Evolutionary conservation across 2,797 vertebrate species (phyloP).

Genomic region (Podarcis siculus): DNA sequence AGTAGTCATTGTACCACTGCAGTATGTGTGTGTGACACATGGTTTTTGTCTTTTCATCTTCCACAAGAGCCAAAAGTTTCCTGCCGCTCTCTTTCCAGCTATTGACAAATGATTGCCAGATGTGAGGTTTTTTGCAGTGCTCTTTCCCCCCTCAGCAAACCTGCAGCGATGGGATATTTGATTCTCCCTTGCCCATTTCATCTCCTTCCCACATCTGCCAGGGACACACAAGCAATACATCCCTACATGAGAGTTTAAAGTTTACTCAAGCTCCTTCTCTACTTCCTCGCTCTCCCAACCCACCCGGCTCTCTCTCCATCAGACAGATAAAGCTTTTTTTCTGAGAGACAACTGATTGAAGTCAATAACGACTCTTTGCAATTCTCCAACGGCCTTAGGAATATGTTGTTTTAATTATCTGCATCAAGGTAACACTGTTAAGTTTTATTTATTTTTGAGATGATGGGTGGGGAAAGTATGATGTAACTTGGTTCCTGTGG

Average conservation of each 20-base stretch:
- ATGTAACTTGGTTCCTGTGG: slow-evolving; percentile 47
- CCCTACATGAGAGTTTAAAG: slow-evolving; percentile 86
- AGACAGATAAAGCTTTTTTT: slow-evolving; percentile 70
- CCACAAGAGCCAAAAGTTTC: slow-evolving; percentile 93
- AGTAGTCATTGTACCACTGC: slow-evolving; percentile 88
- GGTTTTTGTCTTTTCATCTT: slow-evolving; percentile 98
- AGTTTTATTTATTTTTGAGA: slow-evolving; percentile 13
- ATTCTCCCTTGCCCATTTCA: slow-evolving; percentile 85
- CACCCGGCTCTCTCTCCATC: background rate
- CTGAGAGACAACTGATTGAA: slow-evolving; percentile 76
- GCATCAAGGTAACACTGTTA: slow-evolving; percentile 55
- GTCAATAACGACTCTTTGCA: slow-evolving; percentile 72
- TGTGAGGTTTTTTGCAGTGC: slow-evolving; percentile 85
- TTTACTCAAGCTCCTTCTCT: slow-evolving; percentile 78
- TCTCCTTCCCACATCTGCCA: slow-evolving; percentile 86
- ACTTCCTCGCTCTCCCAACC: slow-evolving; percentile 23
- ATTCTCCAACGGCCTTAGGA: slow-evolving; percentile 62
- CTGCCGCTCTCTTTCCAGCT: slow-evolving; percentile 95
- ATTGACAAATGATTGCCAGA: slow-evolving; percentile 98
- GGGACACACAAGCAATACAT: slow-evolving; percentile 82
- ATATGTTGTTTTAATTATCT: slow-evolving; percentile 69
- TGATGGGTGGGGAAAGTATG: slow-evolving; percentile 46
- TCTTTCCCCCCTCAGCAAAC: slow-evolving; percentile 79
- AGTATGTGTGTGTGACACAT: slow-evolving; percentile 87
- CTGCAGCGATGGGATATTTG: slow-evolving; percentile 86